Conservation (phyloP, 2,888 invertebrate genomes). For the Pardosa pseudoannulata region DNA sequence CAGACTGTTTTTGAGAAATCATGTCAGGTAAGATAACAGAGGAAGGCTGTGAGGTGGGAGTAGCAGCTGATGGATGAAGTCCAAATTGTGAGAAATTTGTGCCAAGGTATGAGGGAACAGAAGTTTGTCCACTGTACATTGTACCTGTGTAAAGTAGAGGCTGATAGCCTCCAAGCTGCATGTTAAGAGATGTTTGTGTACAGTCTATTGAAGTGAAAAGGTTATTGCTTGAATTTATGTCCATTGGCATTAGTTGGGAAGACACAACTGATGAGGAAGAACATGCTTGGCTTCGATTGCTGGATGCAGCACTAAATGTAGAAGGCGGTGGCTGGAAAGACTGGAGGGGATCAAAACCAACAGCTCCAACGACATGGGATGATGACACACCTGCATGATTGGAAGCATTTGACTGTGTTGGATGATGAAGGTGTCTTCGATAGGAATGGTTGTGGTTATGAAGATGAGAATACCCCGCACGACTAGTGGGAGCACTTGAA, state of each 20-base stretch:
- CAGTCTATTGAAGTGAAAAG: slow-evolving; percentile 77
- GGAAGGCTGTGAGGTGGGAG: slow-evolving; percentile 72
- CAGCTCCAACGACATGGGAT: slow-evolving; percentile 62
- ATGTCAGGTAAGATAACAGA: slow-evolving; percentile 61
- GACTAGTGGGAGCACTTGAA: slow-evolving; percentile 68
- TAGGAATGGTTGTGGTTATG: slow-evolving; percentile 71
- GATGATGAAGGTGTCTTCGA: slow-evolving; percentile 68
- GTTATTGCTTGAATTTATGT: slow-evolving; percentile 75
- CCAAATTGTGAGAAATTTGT: slow-evolving; percentile 69
- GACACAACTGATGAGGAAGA: slow-evolving; percentile 71
- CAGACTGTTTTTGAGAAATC: slow-evolving; percentile 63
- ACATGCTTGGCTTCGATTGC: slow-evolving; percentile 67
- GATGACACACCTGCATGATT: slow-evolving; percentile 49
- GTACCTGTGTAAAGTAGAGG: slow-evolving; percentile 61
- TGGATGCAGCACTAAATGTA: slow-evolving; percentile 59
- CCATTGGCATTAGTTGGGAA: slow-evolving; percentile 74
- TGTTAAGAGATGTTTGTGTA: slow-evolving; percentile 78
- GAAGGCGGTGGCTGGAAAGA: slow-evolving; percentile 72
- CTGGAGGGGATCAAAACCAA: slow-evolving; percentile 72
- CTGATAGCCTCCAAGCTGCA: slow-evolving; percentile 76
- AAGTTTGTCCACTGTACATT: slow-evolving; percentile 65
- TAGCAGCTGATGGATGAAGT: slow-evolving; percentile 59
- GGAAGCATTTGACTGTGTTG: slow-evolving; percentile 57
- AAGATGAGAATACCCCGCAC: slow-evolving; percentile 68
- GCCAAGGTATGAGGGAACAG: slow-evolving; percentile 70